Evolutionary conservation across 2,888 invertebrate species (phyloP).

Genomic region (Stenchaetothrips biformis): DNA sequence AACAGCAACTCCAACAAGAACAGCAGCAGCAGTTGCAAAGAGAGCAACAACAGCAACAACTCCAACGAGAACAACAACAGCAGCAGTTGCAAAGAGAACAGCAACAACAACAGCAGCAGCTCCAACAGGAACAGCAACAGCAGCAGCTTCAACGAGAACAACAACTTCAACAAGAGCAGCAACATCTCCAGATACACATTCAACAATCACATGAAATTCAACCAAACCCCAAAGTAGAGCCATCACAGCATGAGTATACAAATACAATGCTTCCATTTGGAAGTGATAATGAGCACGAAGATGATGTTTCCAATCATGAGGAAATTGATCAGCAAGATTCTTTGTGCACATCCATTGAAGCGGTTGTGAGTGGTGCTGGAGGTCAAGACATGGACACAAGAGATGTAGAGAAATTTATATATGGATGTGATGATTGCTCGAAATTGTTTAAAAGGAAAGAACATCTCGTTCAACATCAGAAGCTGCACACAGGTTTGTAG

Average conservation of each 20-base stretch:
- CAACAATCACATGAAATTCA: neutral
- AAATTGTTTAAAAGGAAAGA: constrained; percentile 64
- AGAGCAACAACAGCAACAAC: constrained; percentile 27
- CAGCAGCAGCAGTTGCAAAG: constrained; percentile 37
- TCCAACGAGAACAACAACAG: constrained; percentile 34
- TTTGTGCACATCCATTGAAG: neutral
- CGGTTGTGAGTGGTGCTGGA: constrained; percentile 35
- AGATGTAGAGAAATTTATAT: constrained; percentile 38
- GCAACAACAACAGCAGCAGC: constrained; percentile 39
- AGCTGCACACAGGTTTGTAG: constrained; percentile 55
- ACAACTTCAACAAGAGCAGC: constrained; percentile 38
- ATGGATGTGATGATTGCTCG: constrained; percentile 56
- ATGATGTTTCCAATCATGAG: constrained; percentile 3
- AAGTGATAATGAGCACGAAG: neutral
- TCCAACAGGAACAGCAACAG: constrained; percentile 42
- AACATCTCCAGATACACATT: neutral
- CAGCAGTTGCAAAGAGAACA: constrained; percentile 37
- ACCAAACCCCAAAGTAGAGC: constrained; percentile 33
- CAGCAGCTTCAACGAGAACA: constrained; percentile 40
- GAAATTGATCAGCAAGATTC: neutral
- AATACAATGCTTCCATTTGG: neutral
- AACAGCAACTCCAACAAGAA: constrained; percentile 32
- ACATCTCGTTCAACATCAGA: constrained; percentile 62
- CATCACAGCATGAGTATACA: constrained; percentile 34
- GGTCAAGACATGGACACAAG: constrained; percentile 39